Evolutionary conservation across 2,888 invertebrate genomes (phyloP).

Genomic region (Drosophila pseudotakahashii): DNA sequence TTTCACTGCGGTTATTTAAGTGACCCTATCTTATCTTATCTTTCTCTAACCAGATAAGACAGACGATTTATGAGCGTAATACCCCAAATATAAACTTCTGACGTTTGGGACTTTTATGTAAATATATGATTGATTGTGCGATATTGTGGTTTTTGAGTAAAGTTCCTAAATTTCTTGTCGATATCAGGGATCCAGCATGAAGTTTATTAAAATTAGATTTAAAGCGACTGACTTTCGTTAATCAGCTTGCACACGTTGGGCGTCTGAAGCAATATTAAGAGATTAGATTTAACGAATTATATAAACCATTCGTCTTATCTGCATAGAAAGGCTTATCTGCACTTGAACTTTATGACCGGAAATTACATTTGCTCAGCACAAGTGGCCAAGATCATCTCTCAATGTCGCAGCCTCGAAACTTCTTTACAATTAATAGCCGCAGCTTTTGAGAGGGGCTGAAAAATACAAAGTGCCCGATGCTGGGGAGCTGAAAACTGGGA

Average conservation of each 20-base stretch:
- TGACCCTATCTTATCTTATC: conserved; percentile 50
- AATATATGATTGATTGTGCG: not conserved
- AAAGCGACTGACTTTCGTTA: not conserved
- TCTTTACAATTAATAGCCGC: conserved; percentile 63
- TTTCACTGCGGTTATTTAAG: conserved; percentile 18
- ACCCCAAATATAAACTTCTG: not conserved
- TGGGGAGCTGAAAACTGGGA: conserved; percentile 23
- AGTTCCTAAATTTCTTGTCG: not conserved
- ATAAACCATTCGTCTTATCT: conserved; percentile 2
- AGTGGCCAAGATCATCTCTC: conserved; percentile 19
- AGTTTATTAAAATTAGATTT: not conserved
- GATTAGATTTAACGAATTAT: not conserved
- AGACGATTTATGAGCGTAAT: conserved; percentile 14
- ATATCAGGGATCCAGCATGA: not conserved
- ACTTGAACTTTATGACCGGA: conserved; percentile 7
- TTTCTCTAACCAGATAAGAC: conserved; percentile 12
- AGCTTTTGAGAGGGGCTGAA: conserved; percentile 44
- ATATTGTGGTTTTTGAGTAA: not conserved
- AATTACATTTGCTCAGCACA: conserved; percentile 24
- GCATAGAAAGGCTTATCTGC: conserved; percentile 1
- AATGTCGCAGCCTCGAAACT: conserved; percentile 5
- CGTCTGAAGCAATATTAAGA: not conserved
- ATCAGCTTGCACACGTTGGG: not conserved
- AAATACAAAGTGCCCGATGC: conserved; percentile 54
- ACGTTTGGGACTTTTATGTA: conserved; percentile 1